Base-by-base conservation (phyloP, 2,113 vertebrate species). In the Motacilla alba region DNA sequence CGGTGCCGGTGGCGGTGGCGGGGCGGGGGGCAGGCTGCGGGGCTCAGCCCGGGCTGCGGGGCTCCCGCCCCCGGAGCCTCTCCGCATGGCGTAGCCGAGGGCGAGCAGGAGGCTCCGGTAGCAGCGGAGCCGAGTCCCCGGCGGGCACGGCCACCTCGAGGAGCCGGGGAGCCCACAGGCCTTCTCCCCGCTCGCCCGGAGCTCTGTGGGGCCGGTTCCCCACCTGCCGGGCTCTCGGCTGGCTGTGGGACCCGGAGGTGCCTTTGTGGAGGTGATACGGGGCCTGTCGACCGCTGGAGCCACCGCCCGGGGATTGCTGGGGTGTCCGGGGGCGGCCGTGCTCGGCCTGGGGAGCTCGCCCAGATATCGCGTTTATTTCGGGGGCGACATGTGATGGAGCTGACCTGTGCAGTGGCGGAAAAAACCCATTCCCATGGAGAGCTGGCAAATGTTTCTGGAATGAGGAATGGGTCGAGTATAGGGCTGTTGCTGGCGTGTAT, bases 351-450 rank as follows among this genome's bases (percentile, higher is more conserved):
- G 26, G 47, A 83, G 46, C 41, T 93, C 18, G 8, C 55, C 43
- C 67, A 12, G 20, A 11, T 75, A 69, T 33, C 17, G 44, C 66
- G 72, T 53, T 46, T 56, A 15, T 85, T 67, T 91, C 78, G 55
- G 73, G 72, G 69, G 58, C 13, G 59, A 67, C 58, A 30, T 91
- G 79, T 66, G 62, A 9, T 43, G 53, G 26, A 80, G 44, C 35
- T 85, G 60, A 63, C 52, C 64, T 83, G 49, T 35, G 15, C 31
- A 17, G 68, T 33, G 68, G 23, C 1, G 24, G 60, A 79, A 83
- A 83, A 77, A 63, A 74, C 3, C 9, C 76, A 92, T 92, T 97
- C 86, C 85, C 87, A 74, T 81, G 87, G 89, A 82, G 41, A 87
- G 56, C 76, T 94, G 87, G 87, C 76, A 83, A 79, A 83, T 17